These are phyloP conservation scores for Eupithecia tripunctaria DNA, from an alignment of 2,888 invertebrate genomes.

Conservation along the genomic window DNA sequence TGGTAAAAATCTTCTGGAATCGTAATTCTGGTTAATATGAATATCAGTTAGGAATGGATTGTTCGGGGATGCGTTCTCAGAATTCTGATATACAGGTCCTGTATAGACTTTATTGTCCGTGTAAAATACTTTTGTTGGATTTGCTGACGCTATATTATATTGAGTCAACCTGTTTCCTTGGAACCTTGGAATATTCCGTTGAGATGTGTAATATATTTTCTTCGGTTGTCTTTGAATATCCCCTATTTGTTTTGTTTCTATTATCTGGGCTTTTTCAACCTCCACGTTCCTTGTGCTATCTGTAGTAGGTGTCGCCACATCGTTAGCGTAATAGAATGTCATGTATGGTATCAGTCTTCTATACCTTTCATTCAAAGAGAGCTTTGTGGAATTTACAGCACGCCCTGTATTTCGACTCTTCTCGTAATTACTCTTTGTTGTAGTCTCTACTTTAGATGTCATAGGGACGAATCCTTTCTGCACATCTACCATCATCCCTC, in stretches of 20 bases:
- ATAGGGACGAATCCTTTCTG: slow-evolving; percentile 67
- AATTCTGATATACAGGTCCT: slow-evolving; percentile 56
- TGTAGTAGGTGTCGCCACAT: slow-evolving; percentile 75
- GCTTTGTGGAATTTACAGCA: slow-evolving; percentile 60
- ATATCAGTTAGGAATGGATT: slow-evolving; percentile 59
- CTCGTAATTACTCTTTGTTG: slow-evolving; percentile 51
- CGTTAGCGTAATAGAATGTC: slow-evolving; percentile 90
- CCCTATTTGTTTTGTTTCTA: slow-evolving; percentile 61
- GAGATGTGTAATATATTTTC: slow-evolving; percentile 60
- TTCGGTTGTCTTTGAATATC: slow-evolving; percentile 64
- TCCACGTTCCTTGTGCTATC: slow-evolving; percentile 66
- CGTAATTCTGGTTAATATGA: slow-evolving; percentile 56
- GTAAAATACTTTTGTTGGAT: slow-evolving; percentile 74
- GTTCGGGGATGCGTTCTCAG: slow-evolving; percentile 57
- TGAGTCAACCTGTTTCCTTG: slow-evolving; percentile 78
- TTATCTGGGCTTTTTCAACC: slow-evolving; percentile 75
- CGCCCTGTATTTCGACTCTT: slow-evolving; percentile 52
- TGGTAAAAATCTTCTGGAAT: slow-evolving; percentile 58
- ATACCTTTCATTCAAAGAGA: slow-evolving; percentile 87
- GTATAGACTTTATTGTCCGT: slow-evolving; percentile 54
- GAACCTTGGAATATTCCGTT: slow-evolving; percentile 75
- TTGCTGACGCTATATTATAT: slow-evolving; percentile 77
- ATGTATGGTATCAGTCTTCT: slow-evolving; percentile 92
- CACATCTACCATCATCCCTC: slow-evolving; percentile 69
- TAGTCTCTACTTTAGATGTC: slow-evolving; percentile 49